These are phyloP conservation scores for Clarias macrocephalus DNA, from an alignment of 2,113 vertebrate genomes.

Conservation along the genomic window DNA sequence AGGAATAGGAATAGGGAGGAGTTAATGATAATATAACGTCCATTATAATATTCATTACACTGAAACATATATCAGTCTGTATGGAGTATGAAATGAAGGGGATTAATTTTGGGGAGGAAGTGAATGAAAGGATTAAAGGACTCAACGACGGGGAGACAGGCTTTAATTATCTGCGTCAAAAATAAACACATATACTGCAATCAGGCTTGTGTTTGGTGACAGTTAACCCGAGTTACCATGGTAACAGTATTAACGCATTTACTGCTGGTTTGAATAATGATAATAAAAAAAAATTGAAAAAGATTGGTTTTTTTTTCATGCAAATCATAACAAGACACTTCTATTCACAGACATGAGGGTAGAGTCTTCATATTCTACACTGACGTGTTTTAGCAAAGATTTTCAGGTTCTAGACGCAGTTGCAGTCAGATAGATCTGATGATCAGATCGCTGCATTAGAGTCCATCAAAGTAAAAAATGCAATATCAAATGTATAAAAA, in stretches of 20 bases:
- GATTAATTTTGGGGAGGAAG: neutral
- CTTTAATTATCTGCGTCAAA: neutral
- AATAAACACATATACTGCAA: neutral
- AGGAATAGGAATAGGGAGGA: neutral
- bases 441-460: too few species aligned
- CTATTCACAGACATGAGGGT: neutral
- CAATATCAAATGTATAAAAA: too few species aligned
- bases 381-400: neutral
- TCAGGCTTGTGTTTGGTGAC: neutral
- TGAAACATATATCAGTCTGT: neutral
- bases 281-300: too few species aligned
- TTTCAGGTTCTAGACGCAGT: neutral
- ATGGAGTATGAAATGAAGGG: neutral
- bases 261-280: neutral
- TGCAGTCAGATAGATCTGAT: neutral
- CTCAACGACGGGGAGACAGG: neutral
- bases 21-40: neutral
- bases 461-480: too few species aligned
- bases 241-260: neutral
- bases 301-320: neutral
- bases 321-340: neutral
- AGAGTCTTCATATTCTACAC: neutral
- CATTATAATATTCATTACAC: neutral
- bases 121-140: neutral
- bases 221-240: neutral